Evolutionary conservation across 2,113 vertebrate genomes (phyloP), one percentile per base, ranked within the genome.

Genomic region (Enhydra lutris): DNA sequence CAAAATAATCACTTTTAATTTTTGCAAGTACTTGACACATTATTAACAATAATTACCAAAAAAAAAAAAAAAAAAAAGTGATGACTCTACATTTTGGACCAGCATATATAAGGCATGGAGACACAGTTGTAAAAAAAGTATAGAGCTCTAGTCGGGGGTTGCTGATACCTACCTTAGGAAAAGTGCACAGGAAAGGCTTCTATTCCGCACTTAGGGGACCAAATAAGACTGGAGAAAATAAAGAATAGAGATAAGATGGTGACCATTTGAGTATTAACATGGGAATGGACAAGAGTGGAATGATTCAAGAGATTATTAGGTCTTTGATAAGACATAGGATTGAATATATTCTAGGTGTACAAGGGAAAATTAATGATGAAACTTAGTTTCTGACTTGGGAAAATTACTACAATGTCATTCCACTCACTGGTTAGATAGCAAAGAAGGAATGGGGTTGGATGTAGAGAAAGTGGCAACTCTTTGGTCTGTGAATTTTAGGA

Each of bases 61-160:
- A 55, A 55, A 31, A 67, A 31, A 55, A 55, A 31, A 67, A 31
- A 26, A 73, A 67, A 73, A 63, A 34, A 24, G 4, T 52, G 50
- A 59, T 55, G 23, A 42, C 3, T 79, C 17, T n/a, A 34, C 0
- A 9, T 80, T 67, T 50, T 86, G 36, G 29, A 63, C 26, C 23
- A 76, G 2, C 0, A 0, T 57, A 5, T 29, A 20, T 20, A 84
- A 90, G 2, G 2, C 3, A 42, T 15, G 2, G 11, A 59, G 23
- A 26, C 20, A 34, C 1, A 97, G 36, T 7, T 89, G 6, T 57
- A 13, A 81, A 78, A 78, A 52, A 52, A 52, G 4, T 15, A 50
- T 1, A 34, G 14, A 61, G 8, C 7, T 55, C 26, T 84, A 52
- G 7, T 52, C 0, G 10, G n/a, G 26, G 26, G 29, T 2, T 45